Conservation (phyloP, 2,888 invertebrate genomes). For the Cheilosia vernalis region DNA sequence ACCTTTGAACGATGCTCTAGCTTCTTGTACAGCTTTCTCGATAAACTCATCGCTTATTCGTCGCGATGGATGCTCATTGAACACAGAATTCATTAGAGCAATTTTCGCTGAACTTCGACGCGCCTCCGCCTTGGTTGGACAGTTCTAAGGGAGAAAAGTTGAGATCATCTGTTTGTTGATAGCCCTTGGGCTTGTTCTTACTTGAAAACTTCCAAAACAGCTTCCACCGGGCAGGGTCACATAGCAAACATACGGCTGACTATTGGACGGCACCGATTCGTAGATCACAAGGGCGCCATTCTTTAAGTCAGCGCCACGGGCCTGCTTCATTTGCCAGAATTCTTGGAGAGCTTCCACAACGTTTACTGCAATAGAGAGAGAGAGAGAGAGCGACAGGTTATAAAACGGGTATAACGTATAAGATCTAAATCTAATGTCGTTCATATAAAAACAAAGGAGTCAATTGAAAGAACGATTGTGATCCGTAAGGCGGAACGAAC, state of each 20-base stretch:
- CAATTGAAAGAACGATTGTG: too few relatives aligned
- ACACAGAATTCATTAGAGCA: conserved; percentile 97
- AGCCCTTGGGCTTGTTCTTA: conserved; percentile 80
- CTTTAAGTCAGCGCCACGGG: conserved; percentile 92
- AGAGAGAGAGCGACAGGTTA: conserved; percentile 23
- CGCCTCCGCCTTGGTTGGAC: conserved; percentile 97
- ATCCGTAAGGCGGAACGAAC: too few relatives aligned
- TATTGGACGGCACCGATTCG: conserved; percentile 95
- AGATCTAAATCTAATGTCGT: neutral
- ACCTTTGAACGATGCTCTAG: conserved; percentile 92
- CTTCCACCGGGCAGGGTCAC: conserved; percentile 97
- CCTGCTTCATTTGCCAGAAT: conserved; percentile 98
- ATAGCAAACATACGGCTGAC: conserved; percentile 97
- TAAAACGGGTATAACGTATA: neutral
- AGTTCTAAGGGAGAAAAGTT: conserved; percentile 87
- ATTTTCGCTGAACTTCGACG: conserved; percentile 97
- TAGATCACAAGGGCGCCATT: conserved; percentile 96
- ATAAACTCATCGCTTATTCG: conserved; percentile 97
- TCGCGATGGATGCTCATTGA: conserved; percentile 97
- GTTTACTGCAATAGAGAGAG: conserved; percentile 87
- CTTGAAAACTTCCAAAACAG: conserved; percentile 97
- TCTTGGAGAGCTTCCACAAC: conserved; percentile 98
- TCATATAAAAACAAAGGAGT: too few relatives aligned
- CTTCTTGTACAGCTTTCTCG: conserved; percentile 95
- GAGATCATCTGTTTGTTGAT: neutral